A percentile compares a stretch with the other conserved stretches of the same genome.
These are phyloP conservation scores for Zophobas morio DNA, from an alignment of 1,140 invertebrate species.

Conservation along the genomic window DNA sequence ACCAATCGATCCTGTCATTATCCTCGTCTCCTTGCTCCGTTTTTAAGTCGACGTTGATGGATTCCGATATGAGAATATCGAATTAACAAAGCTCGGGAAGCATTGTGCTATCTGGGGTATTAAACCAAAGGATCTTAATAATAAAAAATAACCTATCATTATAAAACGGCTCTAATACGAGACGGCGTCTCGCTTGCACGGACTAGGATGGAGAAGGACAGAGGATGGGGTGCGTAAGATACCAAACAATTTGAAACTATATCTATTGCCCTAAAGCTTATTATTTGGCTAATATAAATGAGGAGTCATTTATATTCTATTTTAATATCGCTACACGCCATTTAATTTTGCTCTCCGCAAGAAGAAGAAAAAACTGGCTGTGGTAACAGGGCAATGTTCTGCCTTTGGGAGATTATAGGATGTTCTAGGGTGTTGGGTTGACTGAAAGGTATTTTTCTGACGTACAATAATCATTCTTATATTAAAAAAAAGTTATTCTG, in stretches of 20 bases:
- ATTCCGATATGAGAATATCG: constrained; percentile 27
- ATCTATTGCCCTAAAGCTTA: constrained; percentile 62
- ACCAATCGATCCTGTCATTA: constrained; percentile 21
- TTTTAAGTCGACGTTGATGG: constrained; percentile 30
- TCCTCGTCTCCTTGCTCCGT: constrained; percentile 1
- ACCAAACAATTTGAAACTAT: constrained; percentile 58
- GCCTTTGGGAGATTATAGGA: too few relatives aligned
- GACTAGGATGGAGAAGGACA: constrained; percentile 36
- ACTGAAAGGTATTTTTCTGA: too few relatives aligned
- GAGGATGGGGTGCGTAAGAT: constrained; percentile 46
- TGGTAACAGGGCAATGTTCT: too few relatives aligned
- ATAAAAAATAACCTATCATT: constrained; percentile 63
- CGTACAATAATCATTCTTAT: too few relatives aligned
- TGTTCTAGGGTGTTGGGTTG: too few relatives aligned
- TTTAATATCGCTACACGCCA: constrained; percentile 60
- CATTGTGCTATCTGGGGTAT: constrained; percentile 45
- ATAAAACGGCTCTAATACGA: constrained; percentile 57
- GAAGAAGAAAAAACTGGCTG: constrained; percentile 21
- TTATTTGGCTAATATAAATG: constrained; percentile 60
- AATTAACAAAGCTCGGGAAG: constrained; percentile 22
- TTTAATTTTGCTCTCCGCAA: constrained; percentile 56
- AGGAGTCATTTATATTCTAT: constrained; percentile 58
- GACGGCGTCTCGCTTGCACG: constrained; percentile 38
- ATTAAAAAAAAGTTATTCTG: too few relatives aligned
- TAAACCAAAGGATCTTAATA: constrained; percentile 61